Conservation (phyloP, 2,888 invertebrate species). For the Ochropleura plecta region DNA sequence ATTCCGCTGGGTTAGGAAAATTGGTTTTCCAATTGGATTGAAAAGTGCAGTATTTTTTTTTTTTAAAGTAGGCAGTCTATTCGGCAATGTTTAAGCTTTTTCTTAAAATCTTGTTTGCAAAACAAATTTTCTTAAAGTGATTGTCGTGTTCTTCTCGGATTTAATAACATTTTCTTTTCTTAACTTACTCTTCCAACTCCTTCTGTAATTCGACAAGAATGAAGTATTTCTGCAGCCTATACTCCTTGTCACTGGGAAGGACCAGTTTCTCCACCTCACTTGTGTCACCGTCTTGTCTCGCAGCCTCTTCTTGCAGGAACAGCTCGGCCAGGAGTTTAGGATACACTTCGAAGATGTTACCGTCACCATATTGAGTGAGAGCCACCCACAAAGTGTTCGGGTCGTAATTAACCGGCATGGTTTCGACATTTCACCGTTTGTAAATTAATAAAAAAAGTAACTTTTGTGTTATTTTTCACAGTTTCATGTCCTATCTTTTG, state of each 20-base stretch:
- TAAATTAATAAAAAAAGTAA: neutral
- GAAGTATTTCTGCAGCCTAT: slow-evolving; percentile 93
- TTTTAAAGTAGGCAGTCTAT: neutral
- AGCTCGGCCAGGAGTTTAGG: slow-evolving; percentile 92
- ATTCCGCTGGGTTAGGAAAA: neutral
- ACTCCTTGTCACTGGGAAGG: slow-evolving; percentile 93
- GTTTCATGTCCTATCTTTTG: neutral
- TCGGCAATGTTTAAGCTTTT: no score
- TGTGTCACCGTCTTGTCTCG: slow-evolving; percentile 83
- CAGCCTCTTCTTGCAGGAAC: slow-evolving; percentile 87
- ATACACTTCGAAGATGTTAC: slow-evolving; percentile 92
- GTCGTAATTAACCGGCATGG: slow-evolving; percentile 82
- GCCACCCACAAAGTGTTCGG: slow-evolving; percentile 89
- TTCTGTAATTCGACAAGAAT: slow-evolving; percentile 92
- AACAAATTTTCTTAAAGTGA: neutral
- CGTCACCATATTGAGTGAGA: slow-evolving; percentile 89
- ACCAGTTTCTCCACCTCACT: slow-evolving; percentile 90
- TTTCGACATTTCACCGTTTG: slow-evolving; percentile 68
- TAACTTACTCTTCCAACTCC: slow-evolving; percentile 75
- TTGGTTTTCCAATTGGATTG: neutral
- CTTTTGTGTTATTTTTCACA: neutral
- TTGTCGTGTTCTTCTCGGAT: neutral
- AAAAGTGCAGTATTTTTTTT: neutral
- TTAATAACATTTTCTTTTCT: no score
- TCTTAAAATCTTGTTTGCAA: neutral